phyloP scores from a whole-genome alignment of 1,140 invertebrate species.

The Drepana arcuata region DNA sequence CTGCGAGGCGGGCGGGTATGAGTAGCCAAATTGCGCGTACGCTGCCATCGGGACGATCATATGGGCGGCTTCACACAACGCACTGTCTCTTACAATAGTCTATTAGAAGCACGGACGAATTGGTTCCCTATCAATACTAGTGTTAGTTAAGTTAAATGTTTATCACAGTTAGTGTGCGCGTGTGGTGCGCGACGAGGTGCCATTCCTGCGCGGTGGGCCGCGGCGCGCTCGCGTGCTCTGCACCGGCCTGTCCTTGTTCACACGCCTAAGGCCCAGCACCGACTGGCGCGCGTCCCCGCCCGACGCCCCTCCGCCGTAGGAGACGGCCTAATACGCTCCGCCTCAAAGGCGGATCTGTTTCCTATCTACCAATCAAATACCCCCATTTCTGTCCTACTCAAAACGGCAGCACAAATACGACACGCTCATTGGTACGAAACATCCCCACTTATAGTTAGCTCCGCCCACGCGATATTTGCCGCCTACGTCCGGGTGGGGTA shows the following conservation, averaged over 20 bases:
- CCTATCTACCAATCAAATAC: conserved; percentile 23
- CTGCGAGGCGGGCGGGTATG: conserved; percentile 85
- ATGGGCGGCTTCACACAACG: conserved; percentile 63
- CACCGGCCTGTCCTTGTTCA: conserved; percentile 30
- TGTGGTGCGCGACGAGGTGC: conserved; percentile 50
- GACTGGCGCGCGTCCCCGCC: conserved; percentile 49
- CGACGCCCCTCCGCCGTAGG: conserved; percentile 56
- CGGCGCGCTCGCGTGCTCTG: conserved; percentile 38
- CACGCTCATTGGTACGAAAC: conserved; percentile 25
- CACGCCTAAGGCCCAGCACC: conserved; percentile 44
- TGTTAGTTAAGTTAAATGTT: conserved; percentile 28
- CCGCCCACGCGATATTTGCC: conserved; percentile 26
- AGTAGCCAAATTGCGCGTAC: conserved; percentile 87
- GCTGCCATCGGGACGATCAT: conserved; percentile 80
- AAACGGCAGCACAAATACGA: conserved; percentile 19
- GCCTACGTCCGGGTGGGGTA: conserved; percentile 32
- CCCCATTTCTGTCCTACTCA: conserved; percentile 49
- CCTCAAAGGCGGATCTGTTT: conserved; percentile 30
- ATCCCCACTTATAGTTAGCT: conserved; percentile 31
- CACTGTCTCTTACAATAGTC: conserved; percentile 67
- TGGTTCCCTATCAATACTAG: conserved; percentile 31
- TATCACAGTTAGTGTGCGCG: conserved; percentile 62
- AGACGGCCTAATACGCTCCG: conserved; percentile 36
- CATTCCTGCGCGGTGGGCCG: conserved; percentile 50
- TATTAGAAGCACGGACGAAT: conserved; percentile 44